Percentiles rank a stretch among this genome's conserved stretches.
Conservation (phyloP, 2,113 vertebrate genomes). For the Formicarius rufipectus region DNA sequence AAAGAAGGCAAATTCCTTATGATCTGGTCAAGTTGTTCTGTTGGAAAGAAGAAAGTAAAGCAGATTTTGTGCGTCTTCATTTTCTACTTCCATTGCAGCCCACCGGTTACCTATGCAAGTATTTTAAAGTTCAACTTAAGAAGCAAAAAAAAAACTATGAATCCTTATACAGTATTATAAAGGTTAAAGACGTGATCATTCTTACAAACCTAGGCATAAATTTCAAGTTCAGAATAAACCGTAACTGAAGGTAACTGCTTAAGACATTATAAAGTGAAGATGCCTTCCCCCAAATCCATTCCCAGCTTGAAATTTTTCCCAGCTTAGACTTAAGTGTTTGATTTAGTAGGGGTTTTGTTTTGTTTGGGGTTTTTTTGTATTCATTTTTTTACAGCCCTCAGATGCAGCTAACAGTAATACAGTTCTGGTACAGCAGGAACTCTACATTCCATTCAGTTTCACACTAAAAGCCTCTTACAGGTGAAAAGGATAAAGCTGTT, state of each 20-base stretch:
- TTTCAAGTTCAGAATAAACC: not conserved
- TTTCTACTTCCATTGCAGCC: not conserved
- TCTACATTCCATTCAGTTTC: not conserved
- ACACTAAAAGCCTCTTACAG: not conserved
- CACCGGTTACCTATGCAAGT: not conserved
- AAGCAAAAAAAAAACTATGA: not conserved
- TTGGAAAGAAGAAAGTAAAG: slow-evolving; percentile 49
- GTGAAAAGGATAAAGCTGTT: not conserved
- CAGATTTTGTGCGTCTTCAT: not conserved
- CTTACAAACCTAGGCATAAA: not conserved
- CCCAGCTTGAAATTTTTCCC: not conserved
- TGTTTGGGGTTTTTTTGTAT: not conserved
- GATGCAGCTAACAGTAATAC: not conserved
- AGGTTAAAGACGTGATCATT: not conserved
- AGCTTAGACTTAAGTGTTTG: not conserved
- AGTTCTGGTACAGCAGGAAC: not conserved
- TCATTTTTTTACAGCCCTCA: not conserved
- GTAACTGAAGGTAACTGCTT: not conserved
- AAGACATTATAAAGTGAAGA: not conserved
- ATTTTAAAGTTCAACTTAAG: not conserved
- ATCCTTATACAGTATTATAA: not conserved
- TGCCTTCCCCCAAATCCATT: not conserved
- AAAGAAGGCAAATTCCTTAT: not conserved
- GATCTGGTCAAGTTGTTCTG: not conserved
- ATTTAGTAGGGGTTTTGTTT: not conserved